Evolutionary conservation across 2,113 vertebrate genomes (phyloP).

Genomic region (Cheilinus undulatus): DNA sequence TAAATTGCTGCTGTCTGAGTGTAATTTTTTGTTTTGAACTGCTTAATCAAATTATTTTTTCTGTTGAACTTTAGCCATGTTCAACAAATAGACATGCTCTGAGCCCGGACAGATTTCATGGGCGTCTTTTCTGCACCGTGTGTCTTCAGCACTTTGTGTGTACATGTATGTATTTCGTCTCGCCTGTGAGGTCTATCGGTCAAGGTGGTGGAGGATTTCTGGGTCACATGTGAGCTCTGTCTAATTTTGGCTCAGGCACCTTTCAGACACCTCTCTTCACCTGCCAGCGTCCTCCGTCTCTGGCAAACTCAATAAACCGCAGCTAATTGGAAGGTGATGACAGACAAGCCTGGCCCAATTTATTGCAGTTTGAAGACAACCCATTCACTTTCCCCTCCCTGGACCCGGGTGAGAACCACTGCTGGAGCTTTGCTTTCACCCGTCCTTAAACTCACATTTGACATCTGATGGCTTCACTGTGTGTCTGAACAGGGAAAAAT

Average conservation of each 20-base stretch:
- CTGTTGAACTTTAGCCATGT: neutral
- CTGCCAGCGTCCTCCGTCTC: slow-evolving; percentile 82
- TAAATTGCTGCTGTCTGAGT: neutral
- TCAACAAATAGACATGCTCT: neutral
- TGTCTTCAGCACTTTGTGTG: slow-evolving; percentile 1
- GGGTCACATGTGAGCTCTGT: slow-evolving; percentile 66
- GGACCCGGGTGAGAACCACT: slow-evolving; percentile 37
- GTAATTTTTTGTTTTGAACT: neutral
- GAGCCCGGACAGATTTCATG: neutral
- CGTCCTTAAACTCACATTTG: slow-evolving; percentile 24
- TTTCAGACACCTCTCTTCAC: slow-evolving; percentile 79
- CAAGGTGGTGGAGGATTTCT: slow-evolving; percentile 50
- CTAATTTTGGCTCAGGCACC: slow-evolving; percentile 70
- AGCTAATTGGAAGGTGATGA: slow-evolving; percentile 87
- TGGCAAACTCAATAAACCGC: slow-evolving; percentile 80
- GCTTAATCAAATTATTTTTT: too few species aligned
- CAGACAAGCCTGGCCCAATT: slow-evolving; percentile 78
- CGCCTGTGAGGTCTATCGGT: slow-evolving; percentile 32
- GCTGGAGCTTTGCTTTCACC: slow-evolving; percentile 35
- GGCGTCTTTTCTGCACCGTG: neutral
- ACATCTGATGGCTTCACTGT: slow-evolving; percentile 42
- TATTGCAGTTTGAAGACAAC: slow-evolving; percentile 77
- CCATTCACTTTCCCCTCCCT: slow-evolving; percentile 63
- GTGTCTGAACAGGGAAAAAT: slow-evolving; percentile 37
- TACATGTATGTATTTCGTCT: slow-evolving; percentile 27